A percentile compares a stretch with the other conserved stretches of the same genome.
Conservation (phyloP, 2,888 invertebrate genomes). For the Endotricha flammealis region DNA sequence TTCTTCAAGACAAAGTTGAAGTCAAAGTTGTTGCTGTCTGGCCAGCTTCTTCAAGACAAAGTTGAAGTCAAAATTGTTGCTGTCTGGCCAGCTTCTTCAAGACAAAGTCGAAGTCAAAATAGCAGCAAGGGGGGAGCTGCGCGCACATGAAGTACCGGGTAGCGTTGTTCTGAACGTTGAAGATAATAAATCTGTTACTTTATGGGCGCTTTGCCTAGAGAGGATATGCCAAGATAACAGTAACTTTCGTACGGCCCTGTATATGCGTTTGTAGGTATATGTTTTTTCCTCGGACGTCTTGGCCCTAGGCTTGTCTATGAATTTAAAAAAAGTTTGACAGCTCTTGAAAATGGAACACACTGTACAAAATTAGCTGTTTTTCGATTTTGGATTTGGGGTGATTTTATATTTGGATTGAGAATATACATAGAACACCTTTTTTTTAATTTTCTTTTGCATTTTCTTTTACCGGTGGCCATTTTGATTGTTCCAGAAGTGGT, state of each 20-base stretch:
- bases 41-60: too few species aligned
- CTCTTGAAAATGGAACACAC: slow-evolving; percentile 28
- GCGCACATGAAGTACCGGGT: slow-evolving; percentile 63
- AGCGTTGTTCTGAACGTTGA: slow-evolving; percentile 46
- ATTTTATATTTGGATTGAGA: neutral
- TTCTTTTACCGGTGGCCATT: too few species aligned
- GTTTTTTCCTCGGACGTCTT: slow-evolving; percentile 54
- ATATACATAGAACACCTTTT: too few species aligned
- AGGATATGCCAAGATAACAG: slow-evolving; percentile 80
- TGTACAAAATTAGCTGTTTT: neutral
- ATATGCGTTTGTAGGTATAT: slow-evolving; percentile 57
- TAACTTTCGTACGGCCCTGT: slow-evolving; percentile 75
- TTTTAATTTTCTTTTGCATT: too few species aligned
- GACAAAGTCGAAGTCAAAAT: too few species aligned
- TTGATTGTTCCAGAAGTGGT: too few species aligned
- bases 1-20: too few species aligned
- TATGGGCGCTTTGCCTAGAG: slow-evolving; percentile 74
- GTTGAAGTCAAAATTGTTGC: too few species aligned
- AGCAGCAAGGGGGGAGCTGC: slow-evolving; percentile 74
- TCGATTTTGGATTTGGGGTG: neutral
- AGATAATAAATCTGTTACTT: slow-evolving; percentile 66
- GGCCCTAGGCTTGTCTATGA: slow-evolving; percentile 45
- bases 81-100: too few species aligned
- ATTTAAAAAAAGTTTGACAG: slow-evolving; percentile 35
- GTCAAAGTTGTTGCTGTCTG: too few species aligned